phyloP scores from a whole-genome alignment of 2,797 vertebrate genomes.

The Coendou prehensilis region DNA sequence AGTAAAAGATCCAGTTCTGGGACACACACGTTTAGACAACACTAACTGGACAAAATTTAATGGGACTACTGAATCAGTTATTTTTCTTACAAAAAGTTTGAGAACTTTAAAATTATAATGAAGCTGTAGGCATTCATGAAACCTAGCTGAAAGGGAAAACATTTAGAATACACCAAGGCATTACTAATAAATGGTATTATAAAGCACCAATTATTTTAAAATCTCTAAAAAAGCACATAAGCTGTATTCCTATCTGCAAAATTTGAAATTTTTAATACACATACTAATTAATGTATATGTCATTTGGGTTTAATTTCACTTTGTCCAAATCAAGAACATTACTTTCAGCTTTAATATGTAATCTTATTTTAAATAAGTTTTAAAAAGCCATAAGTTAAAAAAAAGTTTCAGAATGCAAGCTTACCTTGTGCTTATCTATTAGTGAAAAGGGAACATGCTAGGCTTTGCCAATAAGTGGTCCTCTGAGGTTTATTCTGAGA shows the following conservation, averaged over 20 bases:
- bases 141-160: neutral
- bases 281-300: neutral
- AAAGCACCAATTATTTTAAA: slow-evolving; percentile 57
- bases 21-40: neutral
- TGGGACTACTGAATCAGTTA: neutral
- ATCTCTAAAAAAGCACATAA: slow-evolving; percentile 11
- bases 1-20: neutral
- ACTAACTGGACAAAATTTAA: neutral
- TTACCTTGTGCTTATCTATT: neutral
- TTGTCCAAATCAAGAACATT: slow-evolving; percentile 42
- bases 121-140: neutral
- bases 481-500: neutral
- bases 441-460: neutral
- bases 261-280: neutral
- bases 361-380: neutral
- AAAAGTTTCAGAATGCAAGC: neutral
- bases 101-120: neutral
- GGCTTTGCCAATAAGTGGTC: neutral
- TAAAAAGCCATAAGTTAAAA: neutral
- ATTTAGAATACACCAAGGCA: neutral
- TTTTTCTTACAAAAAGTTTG: neutral
- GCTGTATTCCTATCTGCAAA: neutral
- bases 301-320: neutral
- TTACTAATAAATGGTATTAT: neutral
- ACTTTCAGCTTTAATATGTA: slow-evolving; percentile 65